phyloP scores from a whole-genome alignment of 1,140 invertebrate genomes.

The Drosophila repletoides region DNA sequence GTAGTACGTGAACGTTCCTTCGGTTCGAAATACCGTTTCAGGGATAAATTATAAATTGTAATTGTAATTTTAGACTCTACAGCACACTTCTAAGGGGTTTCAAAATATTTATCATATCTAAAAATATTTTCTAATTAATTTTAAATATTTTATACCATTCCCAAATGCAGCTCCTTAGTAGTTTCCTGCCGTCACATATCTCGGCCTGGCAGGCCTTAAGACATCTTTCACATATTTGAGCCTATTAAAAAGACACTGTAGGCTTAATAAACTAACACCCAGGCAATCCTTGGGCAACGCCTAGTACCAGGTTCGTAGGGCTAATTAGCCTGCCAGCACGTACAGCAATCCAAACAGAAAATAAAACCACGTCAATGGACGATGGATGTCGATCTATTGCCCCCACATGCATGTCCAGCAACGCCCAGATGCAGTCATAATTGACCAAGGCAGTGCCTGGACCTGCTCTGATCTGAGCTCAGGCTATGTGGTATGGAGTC shows the following conservation, averaged over 20 bases:
- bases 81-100: too few species aligned
- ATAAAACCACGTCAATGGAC: constrained; percentile 30
- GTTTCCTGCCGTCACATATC: too few species aligned
- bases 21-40: too few species aligned
- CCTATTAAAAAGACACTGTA: constrained; percentile 58
- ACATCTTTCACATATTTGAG: constrained; percentile 51
- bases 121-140: too few species aligned
- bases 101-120: too few species aligned
- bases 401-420: constrained; percentile 76
- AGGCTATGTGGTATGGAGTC: background rate
- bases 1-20: too few species aligned
- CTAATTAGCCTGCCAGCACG: constrained; percentile 76
- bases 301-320: constrained; percentile 5
- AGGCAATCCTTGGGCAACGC: constrained; percentile 42
- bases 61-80: too few species aligned
- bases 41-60: too few species aligned
- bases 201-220: background rate
- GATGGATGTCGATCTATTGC: constrained; percentile 62
- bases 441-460: constrained; percentile 40
- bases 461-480: constrained; percentile 9
- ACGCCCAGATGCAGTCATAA: constrained; percentile 74
- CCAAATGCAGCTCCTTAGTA: too few species aligned
- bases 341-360: constrained; percentile 65
- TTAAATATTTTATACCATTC: too few species aligned
- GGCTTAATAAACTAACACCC: constrained; percentile 77